Conservation (phyloP, 2,888 invertebrate species). For the Sinodicranocentrus sp. region DNA sequence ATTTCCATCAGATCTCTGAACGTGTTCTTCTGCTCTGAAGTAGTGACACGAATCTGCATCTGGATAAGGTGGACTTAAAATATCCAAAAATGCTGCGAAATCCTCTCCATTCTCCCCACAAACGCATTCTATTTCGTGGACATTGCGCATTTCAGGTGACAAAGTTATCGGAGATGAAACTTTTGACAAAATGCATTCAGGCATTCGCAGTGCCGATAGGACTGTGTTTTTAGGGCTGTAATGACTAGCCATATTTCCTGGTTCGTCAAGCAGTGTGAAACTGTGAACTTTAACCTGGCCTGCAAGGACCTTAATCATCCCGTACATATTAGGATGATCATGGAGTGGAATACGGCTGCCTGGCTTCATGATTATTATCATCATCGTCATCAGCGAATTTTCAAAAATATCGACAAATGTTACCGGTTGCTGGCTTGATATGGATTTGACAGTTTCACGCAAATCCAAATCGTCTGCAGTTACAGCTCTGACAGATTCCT, state of each 20-base stretch:
- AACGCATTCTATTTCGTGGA: constrained; percentile 72
- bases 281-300: constrained; percentile 70
- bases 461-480: constrained; percentile 58
- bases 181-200: constrained; percentile 42
- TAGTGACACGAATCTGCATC: constrained; percentile 66
- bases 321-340: constrained; percentile 75
- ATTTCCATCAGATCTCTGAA: constrained; percentile 28
- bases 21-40: constrained; percentile 49
- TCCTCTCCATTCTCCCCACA: constrained; percentile 60
- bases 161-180: constrained; percentile 64
- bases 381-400: constrained; percentile 66
- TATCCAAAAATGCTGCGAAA: constrained; percentile 74
- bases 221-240: constrained; percentile 41
- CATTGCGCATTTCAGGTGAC: constrained; percentile 69
- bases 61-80: constrained; percentile 72
- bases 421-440: constrained; percentile 52
- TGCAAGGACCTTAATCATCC: constrained; percentile 72
- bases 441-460: constrained; percentile 49
- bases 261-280: constrained; percentile 63
- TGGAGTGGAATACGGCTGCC: constrained; percentile 73
- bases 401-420: constrained; percentile 71
- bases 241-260: constrained; percentile 54
- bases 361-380: constrained; percentile 72
- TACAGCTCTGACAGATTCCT: constrained; percentile 46
- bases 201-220: constrained; percentile 59